Percentiles rank a stretch among this genome's conserved stretches.
phyloP scores from a whole-genome alignment of 2,888 invertebrate species.

The Metallyticus violacea region DNA sequence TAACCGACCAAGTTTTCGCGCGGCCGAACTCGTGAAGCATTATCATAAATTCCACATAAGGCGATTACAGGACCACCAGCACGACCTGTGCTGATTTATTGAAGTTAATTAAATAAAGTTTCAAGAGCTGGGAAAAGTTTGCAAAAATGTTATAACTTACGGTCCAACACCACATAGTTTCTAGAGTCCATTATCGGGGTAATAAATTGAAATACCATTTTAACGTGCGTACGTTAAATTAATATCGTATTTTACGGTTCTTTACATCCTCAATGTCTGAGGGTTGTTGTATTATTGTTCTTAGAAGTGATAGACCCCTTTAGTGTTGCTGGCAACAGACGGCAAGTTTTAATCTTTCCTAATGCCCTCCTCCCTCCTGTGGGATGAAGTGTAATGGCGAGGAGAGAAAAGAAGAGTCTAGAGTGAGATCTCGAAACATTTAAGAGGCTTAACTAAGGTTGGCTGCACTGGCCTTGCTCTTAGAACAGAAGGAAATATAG shows the following conservation, averaged over 20 bases:
- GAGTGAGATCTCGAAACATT: neutral
- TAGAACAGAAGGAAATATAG: conserved; percentile 9
- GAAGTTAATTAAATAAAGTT: neutral
- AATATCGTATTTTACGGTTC: neutral
- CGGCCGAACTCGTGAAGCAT: neutral
- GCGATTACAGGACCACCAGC: neutral
- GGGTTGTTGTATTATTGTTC: neutral
- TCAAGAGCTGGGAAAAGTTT: neutral
- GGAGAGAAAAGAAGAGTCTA: too few species aligned
- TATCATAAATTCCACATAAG: neutral
- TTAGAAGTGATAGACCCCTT: neutral
- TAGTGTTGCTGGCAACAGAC: neutral
- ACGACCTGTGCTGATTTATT: neutral
- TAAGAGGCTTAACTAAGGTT: conserved; percentile 10
- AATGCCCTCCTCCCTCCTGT: neutral
- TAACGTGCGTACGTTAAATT: neutral
- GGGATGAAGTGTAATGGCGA: neutral
- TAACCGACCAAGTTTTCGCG: neutral
- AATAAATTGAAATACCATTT: neutral
- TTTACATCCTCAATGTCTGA: neutral
- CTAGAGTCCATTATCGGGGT: neutral
- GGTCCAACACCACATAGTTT: neutral
- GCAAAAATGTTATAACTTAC: neutral
- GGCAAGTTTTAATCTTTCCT: neutral
- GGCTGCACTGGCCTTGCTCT: neutral